Base-by-base conservation (phyloP, 2,888 invertebrate genomes). In the Hesperia comma region DNA sequence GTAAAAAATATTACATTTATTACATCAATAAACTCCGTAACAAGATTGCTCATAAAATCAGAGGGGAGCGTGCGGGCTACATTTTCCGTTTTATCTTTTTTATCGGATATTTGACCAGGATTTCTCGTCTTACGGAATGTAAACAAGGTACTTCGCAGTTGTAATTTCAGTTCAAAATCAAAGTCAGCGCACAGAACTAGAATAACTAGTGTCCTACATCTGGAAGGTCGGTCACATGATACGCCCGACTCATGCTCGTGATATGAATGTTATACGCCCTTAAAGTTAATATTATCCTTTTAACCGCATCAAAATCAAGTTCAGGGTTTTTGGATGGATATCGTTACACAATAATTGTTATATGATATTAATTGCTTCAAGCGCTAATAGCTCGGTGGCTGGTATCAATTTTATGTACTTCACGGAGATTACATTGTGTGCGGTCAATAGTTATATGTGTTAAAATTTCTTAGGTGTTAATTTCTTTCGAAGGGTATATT, bases 151-250 rank as follows among this genome's bases (percentile, higher is more conserved):
- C 61, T 56, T 40, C 54, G 58, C 43, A 66, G 64, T 58, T 66
- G 58, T 67, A 55, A 67, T 61, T 67, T 61, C 66, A 67, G 61
- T 67, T 67, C 67, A 67, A 61, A 67, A 67, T 67, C 67, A 56
- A 67, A 60, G 61, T 67, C 60, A 66, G 53, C 21, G 32, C 21
- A 55, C 56, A 56, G 61, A 67, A 61, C 67, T 51, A 61, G 67
- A 67, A 61, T 67, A 40, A 37, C 49, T 6, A 56, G 67, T 56
- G 67, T 19, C 54, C 64, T 58, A 66, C 60, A 55, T 60, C 10
- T n/a, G 15, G 43, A 60, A 66, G 66, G 66, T 66, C 60, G 46
- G 66, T 46, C 33, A 66, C 54, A 60, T 37, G 66, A 66, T 66
- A 66, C 33, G 58, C 17, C 46, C 41, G 43, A 33, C 54, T 41